These are phyloP conservation scores for Phaonia tiefii DNA, from an alignment of 2,888 invertebrate species.

Conservation along the genomic window DNA sequence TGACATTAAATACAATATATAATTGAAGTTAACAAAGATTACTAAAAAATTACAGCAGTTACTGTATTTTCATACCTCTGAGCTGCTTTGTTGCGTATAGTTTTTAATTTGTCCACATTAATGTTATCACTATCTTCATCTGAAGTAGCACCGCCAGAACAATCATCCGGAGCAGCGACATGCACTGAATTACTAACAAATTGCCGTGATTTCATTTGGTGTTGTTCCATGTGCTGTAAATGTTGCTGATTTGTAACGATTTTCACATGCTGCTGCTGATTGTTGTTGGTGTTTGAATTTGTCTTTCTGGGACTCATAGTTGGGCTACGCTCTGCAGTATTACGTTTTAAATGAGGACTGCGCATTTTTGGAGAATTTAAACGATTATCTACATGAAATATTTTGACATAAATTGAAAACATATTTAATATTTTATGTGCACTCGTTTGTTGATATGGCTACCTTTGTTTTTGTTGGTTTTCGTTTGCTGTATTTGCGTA, in stretches of 20 bases:
- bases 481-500: slow-evolving; percentile 77
- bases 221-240: slow-evolving; percentile 68
- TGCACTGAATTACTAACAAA: slow-evolving; percentile 72
- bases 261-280: slow-evolving; percentile 47
- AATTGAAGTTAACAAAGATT: not conserved
- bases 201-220: slow-evolving; percentile 71
- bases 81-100: slow-evolving; percentile 84
- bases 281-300: slow-evolving; percentile 43
- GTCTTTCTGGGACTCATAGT: slow-evolving; percentile 78
- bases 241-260: slow-evolving; percentile 50
- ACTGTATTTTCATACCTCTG: slow-evolving; percentile 76
- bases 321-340: slow-evolving; percentile 74
- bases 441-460: slow-evolving; percentile 20
- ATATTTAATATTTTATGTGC: slow-evolving; percentile 15
- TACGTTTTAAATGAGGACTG: slow-evolving; percentile 77
- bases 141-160: slow-evolving; percentile 81
- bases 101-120: slow-evolving; percentile 85
- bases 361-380: slow-evolving; percentile 79
- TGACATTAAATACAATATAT: slow-evolving; percentile 3
- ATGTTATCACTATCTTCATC: slow-evolving; percentile 84
- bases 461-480: slow-evolving; percentile 79
- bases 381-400: slow-evolving; percentile 72
- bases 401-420: slow-evolving; percentile 49
- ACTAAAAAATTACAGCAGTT: too few species aligned
- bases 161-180: slow-evolving; percentile 76